Percentiles rank a stretch among this genome's conserved stretches.
phyloP scores from a whole-genome alignment of 2,797 vertebrate species.

The Borostomias antarcticus region DNA sequence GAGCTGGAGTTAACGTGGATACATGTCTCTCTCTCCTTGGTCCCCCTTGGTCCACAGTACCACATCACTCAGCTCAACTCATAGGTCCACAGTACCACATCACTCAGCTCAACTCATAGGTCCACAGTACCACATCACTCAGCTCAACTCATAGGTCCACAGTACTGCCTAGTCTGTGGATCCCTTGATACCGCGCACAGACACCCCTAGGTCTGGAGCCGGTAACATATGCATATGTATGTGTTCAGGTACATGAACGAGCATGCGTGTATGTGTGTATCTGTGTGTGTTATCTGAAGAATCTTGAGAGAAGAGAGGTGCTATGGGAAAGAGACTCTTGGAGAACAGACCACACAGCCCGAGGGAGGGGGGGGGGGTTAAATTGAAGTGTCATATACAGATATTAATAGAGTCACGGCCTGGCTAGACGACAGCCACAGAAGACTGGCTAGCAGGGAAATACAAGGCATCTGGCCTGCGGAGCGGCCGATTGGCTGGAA shows the following conservation, averaged over 20 bases:
- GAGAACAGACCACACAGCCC: background rate
- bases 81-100: too few relatives aligned
- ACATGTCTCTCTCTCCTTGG: too few relatives aligned
- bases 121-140: too few relatives aligned
- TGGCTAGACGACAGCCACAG: conserved; percentile 37
- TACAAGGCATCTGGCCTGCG: conserved; percentile 29
- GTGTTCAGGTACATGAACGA: background rate
- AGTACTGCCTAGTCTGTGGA: too few relatives aligned
- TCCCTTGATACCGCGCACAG: too few relatives aligned
- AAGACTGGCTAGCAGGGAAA: conserved; percentile 52
- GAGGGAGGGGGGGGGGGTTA: conserved; percentile 9
- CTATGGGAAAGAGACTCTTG: background rate
- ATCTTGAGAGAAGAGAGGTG: background rate
- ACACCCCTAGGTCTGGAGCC: too few relatives aligned
- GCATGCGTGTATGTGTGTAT: conserved; percentile 12
- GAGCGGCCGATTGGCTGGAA: conserved; percentile 43
- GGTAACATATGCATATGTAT: too few relatives aligned
- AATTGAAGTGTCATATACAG: conserved; percentile 59
- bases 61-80: too few relatives aligned
- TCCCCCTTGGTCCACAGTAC: too few relatives aligned
- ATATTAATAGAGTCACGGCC: conserved; percentile 62
- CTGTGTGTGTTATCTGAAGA: conserved; percentile 15
- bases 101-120: too few relatives aligned
- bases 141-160: too few relatives aligned
- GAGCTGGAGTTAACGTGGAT: too few relatives aligned